Base-by-base conservation (phyloP, 2,888 invertebrate genomes). In the Teleiodes luculella region DNA sequence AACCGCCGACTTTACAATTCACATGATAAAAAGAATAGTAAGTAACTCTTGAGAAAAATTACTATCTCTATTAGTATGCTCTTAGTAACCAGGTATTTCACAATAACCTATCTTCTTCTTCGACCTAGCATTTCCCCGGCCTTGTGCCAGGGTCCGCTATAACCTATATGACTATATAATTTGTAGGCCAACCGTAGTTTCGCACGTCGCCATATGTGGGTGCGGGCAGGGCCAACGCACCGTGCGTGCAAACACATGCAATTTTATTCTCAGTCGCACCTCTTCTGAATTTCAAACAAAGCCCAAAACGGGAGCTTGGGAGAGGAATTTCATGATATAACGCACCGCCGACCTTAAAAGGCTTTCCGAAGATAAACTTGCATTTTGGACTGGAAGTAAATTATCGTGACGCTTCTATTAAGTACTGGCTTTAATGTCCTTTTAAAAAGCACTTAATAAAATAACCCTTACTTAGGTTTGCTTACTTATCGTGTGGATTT, bases 261-360 rank as follows among this genome's bases (percentile, higher is more conserved):
- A 67, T 65, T 69, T 73, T 62, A 67, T 67, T 67, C 65, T 68
- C 70, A 66, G 65, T 69, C 63, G 65, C 54, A 57, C 57, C 61
- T 62, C 61, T 66, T 64, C 61, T 62, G 71, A 72, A 71, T 71
- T 66, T 63, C 66, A 66, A 63, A 57, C 57, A 57, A 64, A 65
- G 62, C 66, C 78, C 70, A 72, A 71, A 68, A 52, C 55, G 59
- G 73, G 65, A 64, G 60, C 62, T 68, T 57, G 61, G 64, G 66
- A 70, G 69, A 66, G 61, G 68, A 61, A 66, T 70, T 67, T 65
- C 66, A 60, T 72, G 68, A 61, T 55, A 8, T 14, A 41, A 48
- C n/a, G 33, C 28, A 37, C 8, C 20, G 35, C 4, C 18, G 20
- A 13, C 37, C 14, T 36, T 49, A 49, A 36, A 49, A 37, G 49